Evolutionary conservation across 2,888 invertebrate genomes (phyloP), one percentile per base, ranked within the genome.

Genomic region (Cheilosia pagana): DNA sequence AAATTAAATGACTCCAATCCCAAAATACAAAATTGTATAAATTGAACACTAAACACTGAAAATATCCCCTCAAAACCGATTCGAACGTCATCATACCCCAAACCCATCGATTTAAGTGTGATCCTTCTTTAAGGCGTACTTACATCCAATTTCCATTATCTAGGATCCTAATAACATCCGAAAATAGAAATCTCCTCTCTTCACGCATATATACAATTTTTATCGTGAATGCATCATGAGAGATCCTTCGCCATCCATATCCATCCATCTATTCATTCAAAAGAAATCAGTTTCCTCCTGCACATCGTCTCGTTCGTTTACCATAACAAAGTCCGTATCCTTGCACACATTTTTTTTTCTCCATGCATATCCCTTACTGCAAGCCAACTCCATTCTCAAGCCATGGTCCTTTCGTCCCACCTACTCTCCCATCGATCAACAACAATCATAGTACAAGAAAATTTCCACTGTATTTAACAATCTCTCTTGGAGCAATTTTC

Each of bases 391-490:
- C 6, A 3, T n/a, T n/a, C n/a, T n/a, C n/a, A n/a, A n/a, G 28
- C 6, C 28, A 28, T 23, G 14, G 14, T 21, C 12, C 50, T 10
- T n/a, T 53, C 55, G 8, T 3, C 1, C 28, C 23, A 4, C 3
- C 14, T 62, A 35, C 59, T 52, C 16, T 21, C 43, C n/a, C 50
- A 77, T 77, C 67, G 60, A 78, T 83, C 82, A 74, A 74, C 82
- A 82, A 77, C 77, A 72, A 83, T 74, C 62, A 83, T 78, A 70
- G 67, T 75, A 67, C 57, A 68, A 83, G 78, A 72, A 83, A 77
- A 68, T 78, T 83, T 77, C 82, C 72, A 78, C 65, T 76, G 76
- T 71, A 81, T 81, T 81, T 81, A 81, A 81, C 81, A 81, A 81
- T 71, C 76, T 53, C 53, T 35, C 23, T 62, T 45, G 62, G 25